phyloP scores from a whole-genome alignment of 2,888 invertebrate genomes.

The Nephrotoma appendiculata region DNA sequence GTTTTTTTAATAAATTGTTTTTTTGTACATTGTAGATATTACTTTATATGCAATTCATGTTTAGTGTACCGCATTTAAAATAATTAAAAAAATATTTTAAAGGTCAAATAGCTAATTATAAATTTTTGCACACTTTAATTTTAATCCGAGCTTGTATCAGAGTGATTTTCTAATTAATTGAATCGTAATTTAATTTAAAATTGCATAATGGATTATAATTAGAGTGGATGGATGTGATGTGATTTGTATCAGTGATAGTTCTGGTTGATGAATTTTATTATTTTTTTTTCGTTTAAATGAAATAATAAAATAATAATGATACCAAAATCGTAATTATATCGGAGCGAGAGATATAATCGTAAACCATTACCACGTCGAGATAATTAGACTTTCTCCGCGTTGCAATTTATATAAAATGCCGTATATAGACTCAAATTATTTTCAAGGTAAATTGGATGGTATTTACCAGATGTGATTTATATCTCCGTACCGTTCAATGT shows the following conservation, averaged over 20 bases:
- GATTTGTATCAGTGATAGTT: not conserved
- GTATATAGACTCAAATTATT: not conserved
- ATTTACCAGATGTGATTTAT: not conserved
- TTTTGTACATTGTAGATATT: not conserved
- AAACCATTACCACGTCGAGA: not conserved
- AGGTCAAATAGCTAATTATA: not conserved
- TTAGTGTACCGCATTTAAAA: not conserved
- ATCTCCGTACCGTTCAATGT: not conserved
- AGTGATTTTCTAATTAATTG: not conserved
- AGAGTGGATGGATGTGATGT: not conserved
- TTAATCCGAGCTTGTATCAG: not conserved
- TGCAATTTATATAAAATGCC: not conserved
- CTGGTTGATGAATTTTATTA: not conserved
- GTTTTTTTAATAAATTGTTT: not conserved
- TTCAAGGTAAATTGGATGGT: not conserved
- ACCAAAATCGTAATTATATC: not conserved
- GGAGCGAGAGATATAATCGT: not conserved
- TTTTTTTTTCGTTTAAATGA: not conserved
- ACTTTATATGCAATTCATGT: too few relatives aligned
- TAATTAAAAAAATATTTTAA: not conserved
- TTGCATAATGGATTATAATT: not conserved
- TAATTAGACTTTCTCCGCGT: not conserved
- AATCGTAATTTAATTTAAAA: not conserved
- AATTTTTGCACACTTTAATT: not conserved
- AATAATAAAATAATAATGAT: not conserved